Conservation (phyloP, 1,140 invertebrate genomes). For the Aphaenogaster ashmeadi region DNA sequence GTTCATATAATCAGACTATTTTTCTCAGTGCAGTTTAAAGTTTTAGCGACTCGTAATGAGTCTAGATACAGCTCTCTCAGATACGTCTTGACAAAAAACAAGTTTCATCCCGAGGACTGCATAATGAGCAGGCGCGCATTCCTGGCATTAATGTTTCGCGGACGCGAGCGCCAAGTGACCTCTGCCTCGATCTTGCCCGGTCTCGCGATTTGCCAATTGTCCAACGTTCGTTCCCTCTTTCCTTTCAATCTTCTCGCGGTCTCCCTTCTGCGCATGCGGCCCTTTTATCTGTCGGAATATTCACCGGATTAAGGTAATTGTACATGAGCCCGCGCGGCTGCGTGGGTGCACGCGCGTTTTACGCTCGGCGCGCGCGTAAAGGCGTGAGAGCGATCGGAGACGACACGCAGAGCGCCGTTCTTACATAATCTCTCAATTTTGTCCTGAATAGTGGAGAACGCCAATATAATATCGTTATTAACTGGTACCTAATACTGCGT, state of each 20-base stretch:
- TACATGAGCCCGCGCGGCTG: constrained; percentile 61
- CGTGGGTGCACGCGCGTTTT: constrained; percentile 71
- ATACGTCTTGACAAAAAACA: constrained; percentile 23
- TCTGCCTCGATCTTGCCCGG: constrained; percentile 64
- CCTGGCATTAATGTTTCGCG: constrained; percentile 73
- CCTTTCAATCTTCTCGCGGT: neutral
- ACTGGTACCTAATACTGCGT: neutral
- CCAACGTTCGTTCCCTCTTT: constrained; percentile 40
- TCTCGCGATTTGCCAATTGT: constrained; percentile 75
- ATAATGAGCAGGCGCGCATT: constrained; percentile 74
- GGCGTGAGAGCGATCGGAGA: constrained; percentile 79
- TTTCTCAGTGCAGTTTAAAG: too few relatives aligned
- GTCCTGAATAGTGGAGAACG: neutral
- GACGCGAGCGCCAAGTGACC: constrained; percentile 69
- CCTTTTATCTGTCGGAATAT: constrained; percentile 84
- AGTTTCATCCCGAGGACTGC: constrained; percentile 39
- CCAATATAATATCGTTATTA: neutral
- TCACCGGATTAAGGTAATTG: constrained; percentile 87
- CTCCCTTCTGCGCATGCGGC: constrained; percentile 56
- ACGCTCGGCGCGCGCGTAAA: constrained; percentile 72
- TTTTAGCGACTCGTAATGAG: neutral
- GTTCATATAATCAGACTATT: too few relatives aligned
- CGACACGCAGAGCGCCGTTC: neutral
- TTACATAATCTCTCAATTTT: constrained; percentile 66
- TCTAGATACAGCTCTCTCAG: neutral